A percentile compares a stretch with the other conserved stretches of the same genome.
These are phyloP conservation scores for Callocephalon fimbriatum DNA, from an alignment of 2,113 vertebrate species.

Conservation along the genomic window DNA sequence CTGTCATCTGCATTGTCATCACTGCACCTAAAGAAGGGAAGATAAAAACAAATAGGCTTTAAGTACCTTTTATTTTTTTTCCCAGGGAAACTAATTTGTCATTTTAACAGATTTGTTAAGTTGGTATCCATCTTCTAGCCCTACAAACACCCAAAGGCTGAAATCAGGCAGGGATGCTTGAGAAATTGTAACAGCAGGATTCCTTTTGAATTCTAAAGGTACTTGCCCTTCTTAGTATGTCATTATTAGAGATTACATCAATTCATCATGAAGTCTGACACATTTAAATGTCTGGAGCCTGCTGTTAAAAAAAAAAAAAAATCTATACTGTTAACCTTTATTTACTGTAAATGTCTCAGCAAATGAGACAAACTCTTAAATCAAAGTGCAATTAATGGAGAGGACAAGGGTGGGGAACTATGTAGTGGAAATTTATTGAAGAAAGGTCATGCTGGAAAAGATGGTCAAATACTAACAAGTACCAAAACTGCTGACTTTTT, in stretches of 20 bases:
- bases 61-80: not conserved
- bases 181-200: not conserved
- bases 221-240: slow-evolving; percentile 10
- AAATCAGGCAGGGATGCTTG: not conserved
- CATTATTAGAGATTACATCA: slow-evolving; percentile 26
- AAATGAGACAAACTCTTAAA: slow-evolving; percentile 53
- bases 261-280: slow-evolving; percentile 20
- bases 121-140: not conserved
- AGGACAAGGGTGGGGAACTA: not conserved
- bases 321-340: slow-evolving; percentile 51
- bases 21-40: slow-evolving; percentile 73
- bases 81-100: not conserved
- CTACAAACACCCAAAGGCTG: not conserved
- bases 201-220: not conserved
- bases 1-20: slow-evolving; percentile 84
- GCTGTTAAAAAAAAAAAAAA: slow-evolving; percentile 6
- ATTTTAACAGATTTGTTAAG: not conserved
- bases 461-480: not conserved
- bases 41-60: not conserved
- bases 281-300: slow-evolving; percentile 26
- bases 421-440: not conserved
- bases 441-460: not conserved
- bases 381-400: slow-evolving; percentile 32
- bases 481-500: not conserved
- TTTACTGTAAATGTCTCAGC: slow-evolving; percentile 51